phyloP scores from a whole-genome alignment of 2,888 invertebrate genomes.

The Dysmachus trigonus region DNA sequence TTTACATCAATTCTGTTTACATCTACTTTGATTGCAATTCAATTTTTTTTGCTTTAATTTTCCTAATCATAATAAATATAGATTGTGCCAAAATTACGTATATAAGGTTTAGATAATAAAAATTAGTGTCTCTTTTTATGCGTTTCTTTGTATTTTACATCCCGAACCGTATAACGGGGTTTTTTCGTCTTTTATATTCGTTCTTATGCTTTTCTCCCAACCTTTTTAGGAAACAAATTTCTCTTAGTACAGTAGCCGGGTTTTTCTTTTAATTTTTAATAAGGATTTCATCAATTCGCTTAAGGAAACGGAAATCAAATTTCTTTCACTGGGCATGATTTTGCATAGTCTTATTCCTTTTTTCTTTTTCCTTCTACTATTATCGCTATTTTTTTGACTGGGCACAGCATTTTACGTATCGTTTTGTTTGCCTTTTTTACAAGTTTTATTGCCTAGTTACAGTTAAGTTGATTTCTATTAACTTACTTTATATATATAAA shows the following conservation, averaged over 20 bases:
- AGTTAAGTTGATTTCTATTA: constrained; percentile 19
- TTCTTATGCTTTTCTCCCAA: not conserved
- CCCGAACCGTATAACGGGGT: not conserved
- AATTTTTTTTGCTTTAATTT: not conserved
- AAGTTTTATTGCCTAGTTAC: constrained; percentile 38
- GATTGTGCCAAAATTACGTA: constrained; percentile 39
- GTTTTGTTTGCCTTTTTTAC: constrained; percentile 7
- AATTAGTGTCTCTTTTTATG: constrained; percentile 9
- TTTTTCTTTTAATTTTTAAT: not conserved
- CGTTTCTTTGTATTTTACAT: constrained; percentile 4
- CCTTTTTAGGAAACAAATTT: not conserved
- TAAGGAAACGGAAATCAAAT: not conserved
- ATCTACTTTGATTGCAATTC: constrained; percentile 31
- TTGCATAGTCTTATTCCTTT: not conserved
- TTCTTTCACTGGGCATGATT: constrained; percentile 1
- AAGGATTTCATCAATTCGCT: not conserved
- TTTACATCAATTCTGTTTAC: constrained; percentile 1
- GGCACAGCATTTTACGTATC: not conserved
- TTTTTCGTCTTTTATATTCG: not conserved
- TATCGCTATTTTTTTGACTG: not conserved
- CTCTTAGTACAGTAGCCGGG: not conserved
- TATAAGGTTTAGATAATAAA: constrained; percentile 20
- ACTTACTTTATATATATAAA: constrained; percentile 33
- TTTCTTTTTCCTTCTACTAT: not conserved
- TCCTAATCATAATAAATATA: constrained; percentile 32